Conservation (phyloP, 64 coral and sea anemone species). For the Dendrophyllia cribrosa region DNA sequence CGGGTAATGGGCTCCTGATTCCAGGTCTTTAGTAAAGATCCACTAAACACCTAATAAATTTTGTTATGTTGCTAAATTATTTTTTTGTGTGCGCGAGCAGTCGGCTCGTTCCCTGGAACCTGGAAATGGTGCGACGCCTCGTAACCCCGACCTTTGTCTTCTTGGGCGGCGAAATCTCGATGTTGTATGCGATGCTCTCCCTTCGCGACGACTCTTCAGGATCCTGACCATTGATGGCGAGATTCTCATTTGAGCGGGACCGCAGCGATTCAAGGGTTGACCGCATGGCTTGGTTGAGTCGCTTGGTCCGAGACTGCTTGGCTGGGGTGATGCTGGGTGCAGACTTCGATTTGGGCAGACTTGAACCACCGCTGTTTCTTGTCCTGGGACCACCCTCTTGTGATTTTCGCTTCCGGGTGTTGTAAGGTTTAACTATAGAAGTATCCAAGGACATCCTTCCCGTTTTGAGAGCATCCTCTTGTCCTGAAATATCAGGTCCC, state of each 20-base stretch:
- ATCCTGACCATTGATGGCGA: constrained; percentile 2
- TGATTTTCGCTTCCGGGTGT: constrained; percentile 31
- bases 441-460: constrained; percentile 48
- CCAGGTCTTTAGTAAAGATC: too few species aligned
- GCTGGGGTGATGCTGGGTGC: constrained; percentile 32
- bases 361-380: background rate
- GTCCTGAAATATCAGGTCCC: constrained; percentile 6
- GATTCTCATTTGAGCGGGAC: constrained; percentile 56
- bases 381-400: background rate
- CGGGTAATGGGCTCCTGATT: too few species aligned
- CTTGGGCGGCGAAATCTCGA: constrained; percentile 56
- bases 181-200: constrained; percentile 51
- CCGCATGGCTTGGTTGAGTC: constrained; percentile 8
- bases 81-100: background rate
- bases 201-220: constrained; percentile 17
- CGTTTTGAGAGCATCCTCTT: constrained; percentile 28
- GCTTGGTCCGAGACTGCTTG: constrained; percentile 41
- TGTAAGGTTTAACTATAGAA: constrained; percentile 17
- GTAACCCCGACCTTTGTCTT: constrained; percentile 5
- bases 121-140: constrained; percentile 52
- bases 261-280: constrained; percentile 41
- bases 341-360: constrained; percentile 46
- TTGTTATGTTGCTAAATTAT: too few species aligned
- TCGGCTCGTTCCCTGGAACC: constrained; percentile 33
- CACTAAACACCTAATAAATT: too few species aligned